These are phyloP conservation scores for Sylvietta virens DNA, from an alignment of 2,113 vertebrate genomes.

Conservation along the genomic window DNA sequence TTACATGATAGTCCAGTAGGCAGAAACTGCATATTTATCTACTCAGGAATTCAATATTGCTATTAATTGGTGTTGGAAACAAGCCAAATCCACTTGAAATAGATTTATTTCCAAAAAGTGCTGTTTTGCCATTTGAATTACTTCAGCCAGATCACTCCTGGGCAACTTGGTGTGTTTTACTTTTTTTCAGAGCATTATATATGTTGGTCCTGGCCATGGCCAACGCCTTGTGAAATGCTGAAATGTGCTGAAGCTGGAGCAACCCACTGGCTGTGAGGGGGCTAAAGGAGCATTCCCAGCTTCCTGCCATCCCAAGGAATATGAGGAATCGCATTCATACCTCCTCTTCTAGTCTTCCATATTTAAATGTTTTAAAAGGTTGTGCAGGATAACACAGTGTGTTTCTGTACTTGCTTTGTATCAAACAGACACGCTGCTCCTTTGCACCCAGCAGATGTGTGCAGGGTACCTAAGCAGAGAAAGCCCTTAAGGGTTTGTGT, in stretches of 20 bases:
- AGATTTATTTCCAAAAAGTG: neutral
- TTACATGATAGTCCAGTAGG: neutral
- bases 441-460: neutral
- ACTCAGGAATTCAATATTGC: neutral
- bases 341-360: neutral
- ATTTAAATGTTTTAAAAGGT: neutral
- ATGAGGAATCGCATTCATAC: neutral
- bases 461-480: neutral
- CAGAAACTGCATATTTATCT: neutral
- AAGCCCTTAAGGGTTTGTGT: neutral
- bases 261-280: neutral
- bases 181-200: neutral
- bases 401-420: neutral
- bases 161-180: neutral
- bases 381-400: neutral
- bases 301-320: neutral
- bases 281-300: neutral
- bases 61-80: neutral
- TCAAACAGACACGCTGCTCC: neutral
- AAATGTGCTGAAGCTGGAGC: neutral
- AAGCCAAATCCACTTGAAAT: neutral
- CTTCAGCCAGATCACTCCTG: neutral
- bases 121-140: neutral
- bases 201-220: neutral
- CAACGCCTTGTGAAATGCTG: neutral